These are phyloP conservation scores for Notiomystis cincta DNA, from an alignment of 2,113 vertebrate species.

Conservation along the genomic window DNA sequence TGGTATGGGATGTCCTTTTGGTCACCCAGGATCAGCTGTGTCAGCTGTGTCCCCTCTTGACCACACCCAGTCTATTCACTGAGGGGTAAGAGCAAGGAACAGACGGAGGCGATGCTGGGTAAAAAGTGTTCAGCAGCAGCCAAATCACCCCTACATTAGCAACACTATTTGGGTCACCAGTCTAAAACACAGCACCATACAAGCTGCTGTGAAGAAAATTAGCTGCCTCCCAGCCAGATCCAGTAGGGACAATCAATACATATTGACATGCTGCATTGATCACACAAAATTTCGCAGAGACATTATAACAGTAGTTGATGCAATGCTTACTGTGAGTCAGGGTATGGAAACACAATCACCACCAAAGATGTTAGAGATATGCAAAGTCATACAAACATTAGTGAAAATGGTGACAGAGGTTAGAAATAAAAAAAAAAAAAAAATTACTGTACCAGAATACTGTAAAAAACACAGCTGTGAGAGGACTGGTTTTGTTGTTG, in stretches of 20 bases:
- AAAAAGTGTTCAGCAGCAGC: neutral
- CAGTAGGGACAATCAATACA: neutral
- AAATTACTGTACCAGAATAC: neutral
- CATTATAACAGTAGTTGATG: neutral
- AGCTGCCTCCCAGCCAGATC: neutral
- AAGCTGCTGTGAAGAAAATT: neutral
- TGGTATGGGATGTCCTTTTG: neutral
- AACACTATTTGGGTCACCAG: neutral
- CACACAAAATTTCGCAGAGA: neutral
- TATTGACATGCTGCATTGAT: neutral
- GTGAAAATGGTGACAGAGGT: neutral
- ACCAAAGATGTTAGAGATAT: neutral
- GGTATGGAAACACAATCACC: neutral
- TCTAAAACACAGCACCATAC: neutral
- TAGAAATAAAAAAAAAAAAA: neutral
- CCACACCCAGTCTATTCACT: fast-evolving
- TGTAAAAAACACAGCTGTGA: neutral
- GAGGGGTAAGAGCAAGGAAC: neutral
- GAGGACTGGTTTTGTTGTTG: neutral
- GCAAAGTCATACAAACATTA: neutral
- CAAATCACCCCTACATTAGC: neutral
- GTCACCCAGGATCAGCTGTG: neutral
- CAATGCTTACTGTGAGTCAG: neutral
- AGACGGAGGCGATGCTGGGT: neutral
- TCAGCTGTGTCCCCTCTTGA: neutral